These are phyloP conservation scores for Hymenochirus boettgeri DNA, from an alignment of 2,113 vertebrate species.

Conservation along the genomic window DNA sequence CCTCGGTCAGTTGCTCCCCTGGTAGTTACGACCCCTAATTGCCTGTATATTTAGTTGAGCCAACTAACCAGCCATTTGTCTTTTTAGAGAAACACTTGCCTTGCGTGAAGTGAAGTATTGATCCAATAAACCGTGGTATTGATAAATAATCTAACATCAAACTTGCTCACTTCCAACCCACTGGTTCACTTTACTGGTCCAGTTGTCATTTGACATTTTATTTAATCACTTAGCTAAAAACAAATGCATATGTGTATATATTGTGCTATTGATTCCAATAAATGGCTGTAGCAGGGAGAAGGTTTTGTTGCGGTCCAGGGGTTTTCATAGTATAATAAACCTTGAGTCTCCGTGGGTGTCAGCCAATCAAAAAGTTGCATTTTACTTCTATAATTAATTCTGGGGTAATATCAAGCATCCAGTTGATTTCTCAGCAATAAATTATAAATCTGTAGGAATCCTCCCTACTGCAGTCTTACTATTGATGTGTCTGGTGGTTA, in stretches of 20 bases:
- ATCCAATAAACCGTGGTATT: neutral
- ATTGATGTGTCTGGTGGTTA: no score
- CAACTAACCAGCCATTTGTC: neutral
- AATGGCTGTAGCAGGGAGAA: neutral
- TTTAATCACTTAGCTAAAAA: neutral
- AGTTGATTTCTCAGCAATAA: no score
- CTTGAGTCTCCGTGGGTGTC: no score
- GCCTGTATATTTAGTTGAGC: neutral
- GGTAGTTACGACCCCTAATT: no score
- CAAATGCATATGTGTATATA: neutral
- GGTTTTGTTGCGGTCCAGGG: no score
- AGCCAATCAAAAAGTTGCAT: no score
- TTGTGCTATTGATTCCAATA: slow-evolving; percentile 5
- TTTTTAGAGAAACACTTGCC: neutral
- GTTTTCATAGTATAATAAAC: no score
- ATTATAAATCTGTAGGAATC: no score
- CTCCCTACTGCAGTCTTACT: no score
- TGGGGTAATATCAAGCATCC: no score
- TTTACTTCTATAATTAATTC: no score
- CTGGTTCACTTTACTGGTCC: neutral
- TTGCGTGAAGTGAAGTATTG: neutral
- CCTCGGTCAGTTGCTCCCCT: no score
- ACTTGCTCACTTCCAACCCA: neutral
- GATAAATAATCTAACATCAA: neutral
- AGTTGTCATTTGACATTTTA: neutral